Conservation (phyloP, 2,113 vertebrate species). For the Syngnathoides biaculeatus region DNA sequence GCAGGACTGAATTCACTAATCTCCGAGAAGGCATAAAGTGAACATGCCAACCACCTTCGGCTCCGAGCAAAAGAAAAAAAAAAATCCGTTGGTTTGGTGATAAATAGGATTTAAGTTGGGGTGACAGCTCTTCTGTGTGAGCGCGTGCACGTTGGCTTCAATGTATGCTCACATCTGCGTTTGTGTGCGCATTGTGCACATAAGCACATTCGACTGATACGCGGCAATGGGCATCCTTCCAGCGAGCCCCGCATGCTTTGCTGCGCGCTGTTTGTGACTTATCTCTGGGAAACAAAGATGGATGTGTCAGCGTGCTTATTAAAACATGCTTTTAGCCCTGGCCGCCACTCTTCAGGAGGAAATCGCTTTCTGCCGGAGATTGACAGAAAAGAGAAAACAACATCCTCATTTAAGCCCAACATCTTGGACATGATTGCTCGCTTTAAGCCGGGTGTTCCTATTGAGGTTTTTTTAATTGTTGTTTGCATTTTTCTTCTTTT, state of each 20-base stretch:
- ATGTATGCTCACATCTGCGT: conserved; percentile 40
- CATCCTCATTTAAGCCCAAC: conserved; percentile 73
- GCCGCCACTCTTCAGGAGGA: conserved; percentile 67
- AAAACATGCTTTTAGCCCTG: conserved; percentile 72
- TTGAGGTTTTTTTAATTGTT: conserved; percentile 70
- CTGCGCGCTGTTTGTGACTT: conserved; percentile 63
- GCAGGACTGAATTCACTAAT: conserved; percentile 72
- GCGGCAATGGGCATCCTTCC: conserved; percentile 67
- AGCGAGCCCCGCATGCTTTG: conserved; percentile 66
- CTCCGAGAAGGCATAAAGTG: conserved; percentile 74
- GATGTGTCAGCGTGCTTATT: conserved; percentile 76
- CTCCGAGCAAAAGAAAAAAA: conserved; percentile 54
- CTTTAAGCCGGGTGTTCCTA: conserved; percentile 71
- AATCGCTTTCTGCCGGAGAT: conserved; percentile 74
- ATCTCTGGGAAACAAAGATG: conserved; percentile 77
- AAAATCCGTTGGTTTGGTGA: conserved; percentile 66
- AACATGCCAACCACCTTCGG: conserved; percentile 77
- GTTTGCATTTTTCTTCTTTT: conserved; percentile 65
- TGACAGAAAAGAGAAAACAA: conserved; percentile 75
- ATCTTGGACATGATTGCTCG: conserved; percentile 73
- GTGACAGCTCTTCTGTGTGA: conserved; percentile 69
- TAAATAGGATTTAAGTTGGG: conserved; percentile 77
- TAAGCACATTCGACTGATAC: conserved; percentile 66
- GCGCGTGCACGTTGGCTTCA: conserved; percentile 42
- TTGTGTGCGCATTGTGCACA: conserved; percentile 40